Evolutionary conservation across 2,888 invertebrate genomes (phyloP), one percentile per base, ranked within the genome.

Genomic region (Loripinus fragilis): DNA sequence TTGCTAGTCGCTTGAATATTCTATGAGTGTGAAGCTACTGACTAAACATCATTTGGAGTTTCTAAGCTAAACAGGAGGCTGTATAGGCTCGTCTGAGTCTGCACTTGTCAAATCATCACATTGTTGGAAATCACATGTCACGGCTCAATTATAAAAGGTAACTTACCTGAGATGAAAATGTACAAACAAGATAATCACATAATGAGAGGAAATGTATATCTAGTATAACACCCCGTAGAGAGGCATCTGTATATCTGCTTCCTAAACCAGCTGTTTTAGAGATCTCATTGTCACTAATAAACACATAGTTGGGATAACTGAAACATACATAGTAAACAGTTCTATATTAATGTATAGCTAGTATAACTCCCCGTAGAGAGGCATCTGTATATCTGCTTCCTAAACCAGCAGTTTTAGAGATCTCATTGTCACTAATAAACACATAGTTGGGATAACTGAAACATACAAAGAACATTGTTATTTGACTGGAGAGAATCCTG

Each of bases 181-280:
- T 99, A 94, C 99, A 99, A n/a, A 99, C 99, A 79, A 99, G 95
- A 94, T 96, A 97, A 94, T 99, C 98, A 90, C 97, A 96, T 91
- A 96, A 95, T 0, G 99, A 96, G 55, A 99, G 94, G 94, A 99
- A 95, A 93, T 98, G 97, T 84, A 99, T 97, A 92, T 99, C 99
- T 20, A 97, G 95, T 71, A 99, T 96, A 80, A 99, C 97, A 0
- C 99, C 99, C 86, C 96, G 96, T 38, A 99, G 94, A 0, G 99
- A 98, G 15, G 96, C 95, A 90, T 98, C 97, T 0, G 97, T 96
- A 94, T 99, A 99, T 50, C 99, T 95, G 0, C 97, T 96, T 41
- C 97, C 96, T 0, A 99, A 96, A 2, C 98, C 97, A 0, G 99
- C 99, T 38, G 97, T 96, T 93, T 96, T 96, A 0, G 99, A 97